These are phyloP conservation scores for Coptotermes formosanus DNA, from an alignment of 1,140 invertebrate species.

Conservation along the genomic window DNA sequence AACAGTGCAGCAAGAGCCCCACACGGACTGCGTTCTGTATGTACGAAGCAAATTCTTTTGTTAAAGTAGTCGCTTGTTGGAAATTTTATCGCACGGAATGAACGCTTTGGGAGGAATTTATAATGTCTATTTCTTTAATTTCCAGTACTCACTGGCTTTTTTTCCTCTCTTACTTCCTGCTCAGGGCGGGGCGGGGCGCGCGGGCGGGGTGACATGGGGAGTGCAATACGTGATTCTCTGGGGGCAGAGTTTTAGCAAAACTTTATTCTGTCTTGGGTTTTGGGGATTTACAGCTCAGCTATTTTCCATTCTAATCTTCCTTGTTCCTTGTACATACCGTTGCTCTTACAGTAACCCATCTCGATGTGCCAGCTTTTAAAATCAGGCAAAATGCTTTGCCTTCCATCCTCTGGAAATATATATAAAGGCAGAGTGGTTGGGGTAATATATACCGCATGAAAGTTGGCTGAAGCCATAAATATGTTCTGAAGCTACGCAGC, in stretches of 20 bases:
- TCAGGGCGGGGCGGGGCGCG: too few species aligned
- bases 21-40: too few species aligned
- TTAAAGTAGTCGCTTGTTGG: neutral
- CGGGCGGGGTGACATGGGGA: too few species aligned
- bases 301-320: neutral
- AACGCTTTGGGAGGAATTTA: constrained; percentile 18
- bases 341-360: neutral
- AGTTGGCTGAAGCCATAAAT: neutral
- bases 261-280: constrained; percentile 13
- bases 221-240: constrained; percentile 5
- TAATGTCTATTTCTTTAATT: constrained; percentile 10
- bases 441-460: neutral
- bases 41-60: too few species aligned
- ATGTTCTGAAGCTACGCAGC: neutral
- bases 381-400: neutral
- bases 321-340: neutral
- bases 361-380: constrained; percentile 2
- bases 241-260: neutral
- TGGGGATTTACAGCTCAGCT: constrained; percentile 1
- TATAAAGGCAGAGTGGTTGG: neutral
- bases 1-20: too few species aligned
- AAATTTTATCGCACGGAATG: constrained; percentile 8
- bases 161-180: neutral
- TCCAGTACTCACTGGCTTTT: neutral
- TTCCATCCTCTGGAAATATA: neutral